Evolutionary conservation across 2,797 vertebrate genomes (phyloP).

Genomic region (Enteromius treurensis): DNA sequence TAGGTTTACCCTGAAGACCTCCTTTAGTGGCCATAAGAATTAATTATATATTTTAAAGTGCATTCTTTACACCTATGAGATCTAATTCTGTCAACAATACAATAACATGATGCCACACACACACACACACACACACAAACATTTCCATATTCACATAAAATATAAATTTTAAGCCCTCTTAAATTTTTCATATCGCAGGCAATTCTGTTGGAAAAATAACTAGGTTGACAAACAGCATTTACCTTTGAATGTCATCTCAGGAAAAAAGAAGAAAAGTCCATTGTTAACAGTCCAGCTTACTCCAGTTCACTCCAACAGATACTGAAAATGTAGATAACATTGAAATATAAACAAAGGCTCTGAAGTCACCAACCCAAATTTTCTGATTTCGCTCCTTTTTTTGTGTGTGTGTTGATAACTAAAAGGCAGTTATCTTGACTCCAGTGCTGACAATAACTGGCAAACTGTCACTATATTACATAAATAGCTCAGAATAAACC

Average conservation of each 20-base stretch:
- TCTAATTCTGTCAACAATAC: not conserved
- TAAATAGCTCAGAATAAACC: constrained; percentile 1
- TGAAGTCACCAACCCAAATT: not conserved
- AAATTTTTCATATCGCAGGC: not conserved
- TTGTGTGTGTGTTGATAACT: not conserved
- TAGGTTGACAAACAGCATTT: not conserved
- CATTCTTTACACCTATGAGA: not conserved
- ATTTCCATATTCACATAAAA: not conserved
- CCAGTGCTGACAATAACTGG: not conserved
- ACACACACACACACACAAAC: not conserved
- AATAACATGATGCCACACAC: not conserved
- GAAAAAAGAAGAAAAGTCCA: not conserved
- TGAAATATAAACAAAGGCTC: not conserved
- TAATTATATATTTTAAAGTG: not conserved
- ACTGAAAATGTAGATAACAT: constrained; percentile 31
- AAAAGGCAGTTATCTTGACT: not conserved
- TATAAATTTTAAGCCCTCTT: not conserved
- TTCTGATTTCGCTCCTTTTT: not conserved
- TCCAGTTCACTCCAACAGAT: not conserved
- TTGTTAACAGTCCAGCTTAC: constrained; percentile 1
- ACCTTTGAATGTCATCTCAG: not conserved
- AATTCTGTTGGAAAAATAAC: not conserved
- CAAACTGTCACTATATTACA: not conserved
- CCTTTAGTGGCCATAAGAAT: not conserved
- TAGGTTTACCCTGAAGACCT: not conserved